Percentiles rank a stretch among this genome's conserved stretches.
These are phyloP conservation scores for Helobdella robusta DNA, from an alignment of 2,888 invertebrate genomes.

Conservation along the genomic window DNA sequence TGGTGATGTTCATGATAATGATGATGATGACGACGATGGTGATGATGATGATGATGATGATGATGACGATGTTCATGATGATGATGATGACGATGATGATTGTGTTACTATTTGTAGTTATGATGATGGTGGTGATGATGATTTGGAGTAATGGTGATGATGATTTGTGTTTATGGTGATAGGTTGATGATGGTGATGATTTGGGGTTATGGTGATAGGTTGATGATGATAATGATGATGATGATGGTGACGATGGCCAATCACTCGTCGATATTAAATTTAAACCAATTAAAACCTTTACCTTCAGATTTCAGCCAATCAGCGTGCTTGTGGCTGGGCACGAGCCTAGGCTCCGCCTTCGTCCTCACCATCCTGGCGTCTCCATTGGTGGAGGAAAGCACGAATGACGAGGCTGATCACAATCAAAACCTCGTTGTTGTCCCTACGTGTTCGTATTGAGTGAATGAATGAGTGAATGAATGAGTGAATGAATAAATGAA, in stretches of 20 bases:
- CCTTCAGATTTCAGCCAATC: too few relatives aligned
- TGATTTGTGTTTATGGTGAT: not conserved
- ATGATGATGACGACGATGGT: constrained; percentile 1
- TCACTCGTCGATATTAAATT: too few relatives aligned
- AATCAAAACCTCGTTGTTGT: not conserved
- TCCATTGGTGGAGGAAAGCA: not conserved
- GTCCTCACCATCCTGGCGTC: not conserved
- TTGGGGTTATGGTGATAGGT: too few relatives aligned
- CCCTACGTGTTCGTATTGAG: not conserved
- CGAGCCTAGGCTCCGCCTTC: not conserved
- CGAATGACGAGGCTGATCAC: too few relatives aligned
- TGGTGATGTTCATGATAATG: constrained; percentile 9
- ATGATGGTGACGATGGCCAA: too few relatives aligned
- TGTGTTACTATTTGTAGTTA: not conserved
- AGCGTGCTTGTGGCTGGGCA: constrained; percentile 3
- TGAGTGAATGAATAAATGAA: too few relatives aligned
- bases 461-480: too few relatives aligned
- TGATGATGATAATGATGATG: too few relatives aligned
- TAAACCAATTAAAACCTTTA: too few relatives aligned
- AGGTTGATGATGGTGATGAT: too few relatives aligned
- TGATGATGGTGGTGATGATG: not conserved
- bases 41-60: constrained; percentile 1
- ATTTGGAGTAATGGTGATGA: not conserved
- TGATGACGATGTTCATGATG: not conserved
- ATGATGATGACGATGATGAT: not conserved